Evolutionary conservation across 2,113 vertebrate genomes (phyloP).

Genomic region (Takifugu bimaculatus): DNA sequence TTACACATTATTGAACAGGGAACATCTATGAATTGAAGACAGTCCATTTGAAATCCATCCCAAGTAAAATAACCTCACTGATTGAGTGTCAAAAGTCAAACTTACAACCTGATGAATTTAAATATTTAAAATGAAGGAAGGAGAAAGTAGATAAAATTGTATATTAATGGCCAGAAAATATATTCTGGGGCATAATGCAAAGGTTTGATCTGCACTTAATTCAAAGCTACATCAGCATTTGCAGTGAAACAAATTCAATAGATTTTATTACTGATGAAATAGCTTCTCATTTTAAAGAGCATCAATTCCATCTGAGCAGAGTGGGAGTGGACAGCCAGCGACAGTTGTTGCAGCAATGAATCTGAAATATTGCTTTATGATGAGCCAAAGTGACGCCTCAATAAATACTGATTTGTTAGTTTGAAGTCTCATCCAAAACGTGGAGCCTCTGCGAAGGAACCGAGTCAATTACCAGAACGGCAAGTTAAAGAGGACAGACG

Average conservation of each 20-base stretch:
- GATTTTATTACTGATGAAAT: slow-evolving; percentile 44
- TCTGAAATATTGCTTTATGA: slow-evolving; percentile 26
- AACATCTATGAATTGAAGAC: too few relatives aligned
- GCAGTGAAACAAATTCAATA: slow-evolving; percentile 1
- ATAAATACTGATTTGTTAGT: slow-evolving; percentile 43
- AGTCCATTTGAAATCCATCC: too few relatives aligned
- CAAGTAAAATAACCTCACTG: too few relatives aligned
- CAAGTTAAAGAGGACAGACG: slow-evolving; percentile 23
- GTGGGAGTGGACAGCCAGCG: slow-evolving; percentile 20
- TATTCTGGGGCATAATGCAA: not conserved
- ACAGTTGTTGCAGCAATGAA: slow-evolving; percentile 8
- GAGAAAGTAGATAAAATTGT: slow-evolving; percentile 7
- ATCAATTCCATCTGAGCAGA: slow-evolving; percentile 24
- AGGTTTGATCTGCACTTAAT: slow-evolving; percentile 4
- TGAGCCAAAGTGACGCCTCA: slow-evolving; percentile 33
- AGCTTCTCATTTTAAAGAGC: slow-evolving; percentile 43
- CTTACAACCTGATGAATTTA: slow-evolving; percentile 17
- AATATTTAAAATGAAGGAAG: slow-evolving; percentile 18
- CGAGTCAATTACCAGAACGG: slow-evolving; percentile 30
- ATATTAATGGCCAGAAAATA: slow-evolving; percentile 11
- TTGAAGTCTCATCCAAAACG: slow-evolving; percentile 18
- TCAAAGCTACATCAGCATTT: slow-evolving; percentile 3
- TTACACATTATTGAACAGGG: too few relatives aligned
- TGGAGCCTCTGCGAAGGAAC: slow-evolving; percentile 27
- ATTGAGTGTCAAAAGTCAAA: not conserved